Evolutionary conservation across 2,888 invertebrate genomes (phyloP).

Genomic region (Mythimna albipuncta): DNA sequence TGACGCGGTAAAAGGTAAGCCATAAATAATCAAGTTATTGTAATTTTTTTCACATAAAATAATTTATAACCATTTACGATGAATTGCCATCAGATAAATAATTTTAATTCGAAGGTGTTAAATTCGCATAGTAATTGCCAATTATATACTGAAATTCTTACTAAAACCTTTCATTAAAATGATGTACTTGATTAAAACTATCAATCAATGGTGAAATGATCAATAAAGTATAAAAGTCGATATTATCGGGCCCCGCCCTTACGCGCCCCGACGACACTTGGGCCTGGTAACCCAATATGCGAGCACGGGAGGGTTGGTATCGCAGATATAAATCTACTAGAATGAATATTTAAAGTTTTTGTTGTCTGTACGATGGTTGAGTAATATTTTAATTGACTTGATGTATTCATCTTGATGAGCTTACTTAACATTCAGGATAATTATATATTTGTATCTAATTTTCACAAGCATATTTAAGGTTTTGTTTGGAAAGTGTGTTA

Average conservation of each 20-base stretch:
- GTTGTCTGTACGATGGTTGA: neutral
- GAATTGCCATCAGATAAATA: slow-evolving; percentile 32
- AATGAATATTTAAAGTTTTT: slow-evolving; percentile 54
- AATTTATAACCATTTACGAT: slow-evolving; percentile 23
- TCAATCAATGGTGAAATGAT: slow-evolving; percentile 72
- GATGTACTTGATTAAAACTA: slow-evolving; percentile 62
- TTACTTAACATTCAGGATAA: neutral
- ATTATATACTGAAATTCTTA: slow-evolving; percentile 50
- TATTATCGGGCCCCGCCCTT: slow-evolving; percentile 76
- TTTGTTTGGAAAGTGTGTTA: neutral
- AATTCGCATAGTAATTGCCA: slow-evolving; percentile 53
- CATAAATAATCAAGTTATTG: slow-evolving; percentile 27
- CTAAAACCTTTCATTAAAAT: slow-evolving; percentile 45
- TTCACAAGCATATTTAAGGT: neutral
- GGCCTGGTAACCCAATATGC: slow-evolving; percentile 89
- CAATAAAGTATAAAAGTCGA: slow-evolving; percentile 79
- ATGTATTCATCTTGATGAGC: neutral
- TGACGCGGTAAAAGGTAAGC: neutral
- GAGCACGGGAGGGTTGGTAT: slow-evolving; percentile 75
- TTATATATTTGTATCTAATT: neutral
- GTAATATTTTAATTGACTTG: slow-evolving; percentile 12
- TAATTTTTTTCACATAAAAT: slow-evolving; percentile 24
- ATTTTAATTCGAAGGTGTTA: slow-evolving; percentile 44
- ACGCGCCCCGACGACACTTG: slow-evolving; percentile 73
- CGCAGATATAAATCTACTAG: slow-evolving; percentile 66